Evolutionary conservation across 2,888 invertebrate species (phyloP).

Genomic region (Caenorhabditis uteleia): DNA sequence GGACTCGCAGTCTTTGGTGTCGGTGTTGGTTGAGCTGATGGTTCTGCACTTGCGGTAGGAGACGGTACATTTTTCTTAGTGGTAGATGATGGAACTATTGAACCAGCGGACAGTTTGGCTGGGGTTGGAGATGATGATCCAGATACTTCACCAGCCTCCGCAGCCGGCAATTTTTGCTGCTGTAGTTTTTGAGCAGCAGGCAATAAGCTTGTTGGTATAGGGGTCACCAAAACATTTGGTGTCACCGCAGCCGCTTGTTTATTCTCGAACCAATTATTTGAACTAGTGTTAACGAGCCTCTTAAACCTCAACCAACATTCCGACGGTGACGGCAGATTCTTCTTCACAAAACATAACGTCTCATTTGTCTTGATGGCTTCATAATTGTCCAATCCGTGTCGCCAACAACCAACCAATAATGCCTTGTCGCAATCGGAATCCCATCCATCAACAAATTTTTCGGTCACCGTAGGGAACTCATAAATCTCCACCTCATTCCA

Average conservation of each 20-base stretch:
- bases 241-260: background rate
- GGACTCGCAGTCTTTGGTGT: conserved; percentile 25
- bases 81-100: too few species aligned
- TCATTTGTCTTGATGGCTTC: conserved; percentile 95
- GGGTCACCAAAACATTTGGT: too few species aligned
- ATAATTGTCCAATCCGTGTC: conserved; percentile 98
- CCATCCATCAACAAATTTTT: conserved; percentile 88
- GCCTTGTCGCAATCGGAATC: conserved; percentile 95
- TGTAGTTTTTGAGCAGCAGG: conserved; percentile 1
- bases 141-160: too few species aligned
- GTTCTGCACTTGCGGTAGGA: conserved; percentile 13
- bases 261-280: conserved; percentile 13
- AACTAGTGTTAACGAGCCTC: conserved; percentile 29
- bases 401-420: conserved; percentile 93
- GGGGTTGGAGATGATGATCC: too few species aligned
- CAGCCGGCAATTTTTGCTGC: too few species aligned
- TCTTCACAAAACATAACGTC: conserved; percentile 84
- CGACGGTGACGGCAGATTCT: conserved; percentile 73
- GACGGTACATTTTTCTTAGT: too few species aligned
- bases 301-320: conserved; percentile 85
- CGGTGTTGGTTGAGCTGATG: conserved; percentile 35
- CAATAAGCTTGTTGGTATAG: too few species aligned
- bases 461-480: conserved; percentile 55
- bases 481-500: conserved; percentile 42
- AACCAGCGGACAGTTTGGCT: too few species aligned